Conservation (phyloP, 2,797 vertebrate species). For the Syncerus caffer region DNA sequence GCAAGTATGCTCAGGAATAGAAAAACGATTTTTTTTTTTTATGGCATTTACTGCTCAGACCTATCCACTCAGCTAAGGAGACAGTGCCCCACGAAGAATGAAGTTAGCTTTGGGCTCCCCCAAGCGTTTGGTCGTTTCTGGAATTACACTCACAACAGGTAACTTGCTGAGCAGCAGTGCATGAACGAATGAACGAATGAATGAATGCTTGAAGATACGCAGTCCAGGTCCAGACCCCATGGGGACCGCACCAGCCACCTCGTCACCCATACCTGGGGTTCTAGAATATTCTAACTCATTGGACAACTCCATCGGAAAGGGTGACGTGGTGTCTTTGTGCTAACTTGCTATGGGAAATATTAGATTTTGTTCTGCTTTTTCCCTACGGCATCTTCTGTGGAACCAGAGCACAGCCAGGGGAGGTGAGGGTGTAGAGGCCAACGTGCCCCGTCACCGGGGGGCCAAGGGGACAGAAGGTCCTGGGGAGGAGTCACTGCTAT, state of each 20-base stretch:
- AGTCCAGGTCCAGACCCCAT: fast-evolving
- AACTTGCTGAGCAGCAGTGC: fast-evolving
- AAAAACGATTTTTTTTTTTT: slow-evolving; percentile 28
- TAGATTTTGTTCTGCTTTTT: fast-evolving
- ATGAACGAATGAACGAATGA: fast-evolving
- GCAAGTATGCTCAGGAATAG: slow-evolving; percentile 3
- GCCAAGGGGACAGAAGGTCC: background rate
- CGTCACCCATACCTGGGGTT: fast-evolving
- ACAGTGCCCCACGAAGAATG: fast-evolving
- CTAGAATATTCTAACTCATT: fast-evolving
- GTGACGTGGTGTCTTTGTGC: fast-evolving
- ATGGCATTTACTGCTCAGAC: slow-evolving; percentile 27
- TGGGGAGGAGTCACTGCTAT: fast-evolving
- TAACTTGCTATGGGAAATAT: fast-evolving
- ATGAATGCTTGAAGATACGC: background rate
- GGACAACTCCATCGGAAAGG: fast-evolving
- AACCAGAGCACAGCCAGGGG: background rate
- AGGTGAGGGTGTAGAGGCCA: background rate
- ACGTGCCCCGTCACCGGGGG: fast-evolving
- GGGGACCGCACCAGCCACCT: fast-evolving
- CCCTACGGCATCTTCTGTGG: background rate
- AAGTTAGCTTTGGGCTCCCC: fast-evolving
- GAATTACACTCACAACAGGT: background rate
- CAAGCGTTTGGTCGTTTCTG: fast-evolving
- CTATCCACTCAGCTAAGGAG: background rate